Evolutionary conservation across 1,140 invertebrate species (phyloP), one percentile per base, ranked within the genome.

Genomic region (Plodia interpunctella): DNA sequence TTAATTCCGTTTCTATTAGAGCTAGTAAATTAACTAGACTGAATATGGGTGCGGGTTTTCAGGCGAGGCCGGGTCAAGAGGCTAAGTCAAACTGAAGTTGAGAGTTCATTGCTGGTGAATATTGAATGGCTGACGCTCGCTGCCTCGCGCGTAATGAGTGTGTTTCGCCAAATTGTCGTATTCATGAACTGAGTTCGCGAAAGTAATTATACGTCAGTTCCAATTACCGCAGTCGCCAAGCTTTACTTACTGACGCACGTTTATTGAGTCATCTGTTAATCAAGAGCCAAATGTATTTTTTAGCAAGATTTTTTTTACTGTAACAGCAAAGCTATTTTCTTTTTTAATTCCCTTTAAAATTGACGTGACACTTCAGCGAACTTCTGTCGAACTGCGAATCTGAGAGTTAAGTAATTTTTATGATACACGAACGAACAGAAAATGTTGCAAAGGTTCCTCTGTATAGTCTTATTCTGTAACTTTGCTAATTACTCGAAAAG

Each of bases 91-190:
- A 65, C 62, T 54, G 57, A 64, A 63, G 63, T 64, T 60, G 35
- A 49, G 56, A 57, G 59, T 63, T 63, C 64, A 65, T 66, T 60
- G 62, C 64, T 63, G 51, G 59, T 69, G 67, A 72, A 72, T 66
- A 66, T 65, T 61, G 62, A 67, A 72, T 69, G 57, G 44, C 21
- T 56, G 52, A 62, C 59, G 51, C 57, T 62, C 28, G 54, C 61
- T 17, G 35, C 54, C 51, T 49, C 38, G 28, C 13, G 18, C 44
- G 59, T 69, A 69, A 65, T 61, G 56, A 65, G 60, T 56, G 57
- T 60, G 60, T 60, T 65, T 62, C 49, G 44, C 59, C 50, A 57
- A 65, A 60, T 62, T 62, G 59, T 66, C 61, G 61, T 64, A 66
- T 63, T 70, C 64, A 70, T 62, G 51, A 19, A 25, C 51, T 9